These are phyloP conservation scores for Molothrus aeneus DNA, from an alignment of 2,797 vertebrate species.

Conservation along the genomic window DNA sequence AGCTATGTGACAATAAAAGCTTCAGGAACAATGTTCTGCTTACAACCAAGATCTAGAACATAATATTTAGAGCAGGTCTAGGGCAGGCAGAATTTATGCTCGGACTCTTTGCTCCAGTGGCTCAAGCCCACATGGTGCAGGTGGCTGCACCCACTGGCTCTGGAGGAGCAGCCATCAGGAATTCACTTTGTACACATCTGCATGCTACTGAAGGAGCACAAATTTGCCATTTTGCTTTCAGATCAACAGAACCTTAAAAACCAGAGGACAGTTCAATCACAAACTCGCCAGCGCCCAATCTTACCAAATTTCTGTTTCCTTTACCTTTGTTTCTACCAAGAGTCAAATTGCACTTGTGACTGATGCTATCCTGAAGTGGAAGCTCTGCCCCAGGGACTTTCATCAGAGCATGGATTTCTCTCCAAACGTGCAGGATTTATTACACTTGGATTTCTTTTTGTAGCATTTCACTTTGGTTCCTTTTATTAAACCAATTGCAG, in stretches of 20 bases:
- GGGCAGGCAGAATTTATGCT: conserved; percentile 70
- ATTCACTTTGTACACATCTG: conserved; percentile 26
- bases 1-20: conserved; percentile 76
- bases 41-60: conserved; percentile 34
- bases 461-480: conserved; percentile 54
- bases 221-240: conserved; percentile 46
- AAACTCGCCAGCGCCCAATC: conserved; percentile 40
- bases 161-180: conserved; percentile 45
- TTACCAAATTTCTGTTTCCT: conserved; percentile 52
- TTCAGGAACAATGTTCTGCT: conserved; percentile 73
- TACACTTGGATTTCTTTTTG: neutral
- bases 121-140: conserved; percentile 20
- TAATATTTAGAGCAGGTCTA: conserved; percentile 64
- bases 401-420: neutral
- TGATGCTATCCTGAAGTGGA: neutral
- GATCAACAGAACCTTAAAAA: conserved; percentile 66
- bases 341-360: conserved; percentile 76
- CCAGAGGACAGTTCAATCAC: conserved; percentile 23
- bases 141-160: conserved; percentile 47
- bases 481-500: neutral
- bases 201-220: conserved; percentile 30
- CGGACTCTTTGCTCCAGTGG: conserved; percentile 55
- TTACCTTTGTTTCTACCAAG: conserved; percentile 61
- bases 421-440: conserved; percentile 13
- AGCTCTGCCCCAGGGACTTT: conserved; percentile 23